Evolutionary conservation across 2,797 vertebrate genomes (phyloP), one percentile per base, ranked within the genome.

Genomic region (Coregonus suidteri): DNA sequence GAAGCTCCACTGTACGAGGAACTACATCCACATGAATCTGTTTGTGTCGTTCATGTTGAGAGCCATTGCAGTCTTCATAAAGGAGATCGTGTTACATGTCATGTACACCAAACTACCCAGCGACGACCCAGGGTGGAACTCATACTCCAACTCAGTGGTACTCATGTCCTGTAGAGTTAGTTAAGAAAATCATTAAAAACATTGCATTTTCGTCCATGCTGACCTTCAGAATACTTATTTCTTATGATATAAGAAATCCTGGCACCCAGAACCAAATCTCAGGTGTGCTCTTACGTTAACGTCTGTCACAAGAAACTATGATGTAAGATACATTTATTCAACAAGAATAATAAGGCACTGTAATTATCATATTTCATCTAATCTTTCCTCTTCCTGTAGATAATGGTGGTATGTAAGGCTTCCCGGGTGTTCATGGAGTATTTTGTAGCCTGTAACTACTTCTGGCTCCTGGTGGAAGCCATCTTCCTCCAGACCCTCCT

Each of bases 11-110:
- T 99, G 98, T 77, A 98, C 97, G 67, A 96, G 98, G 83, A 99
- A 98, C 87, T 99, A 97, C 91, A 99, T 99, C 90, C 98, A 99
- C 86, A 97, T 99, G 95, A 99, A 99, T 87, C 87, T 99, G 84
- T 99, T 99, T 81, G 93, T 95, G 56, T 98, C 98, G 0, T 99
- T 99, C 87, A 97, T 99, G 85, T 84, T 99, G 86, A 94, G 95
- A 87, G 96, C 96, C 0, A 52, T 85, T 41, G 93, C 94, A 0
- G 91, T 99, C 71, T 95, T 99, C 41, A 92, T 94, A 1, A 99
- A 97, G 87, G 97, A 99, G 34, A 82, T 93, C 1, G 70, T 96
- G 0, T 71, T 95, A 7, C 73, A 95, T 59, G 79, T 93, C 31
- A 95, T 91, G 80, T 96, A 96, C 66, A 93, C 94, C 59, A 94